Conservation (phyloP, 2,888 invertebrate genomes). For the Cremastobaeus sp. region DNA sequence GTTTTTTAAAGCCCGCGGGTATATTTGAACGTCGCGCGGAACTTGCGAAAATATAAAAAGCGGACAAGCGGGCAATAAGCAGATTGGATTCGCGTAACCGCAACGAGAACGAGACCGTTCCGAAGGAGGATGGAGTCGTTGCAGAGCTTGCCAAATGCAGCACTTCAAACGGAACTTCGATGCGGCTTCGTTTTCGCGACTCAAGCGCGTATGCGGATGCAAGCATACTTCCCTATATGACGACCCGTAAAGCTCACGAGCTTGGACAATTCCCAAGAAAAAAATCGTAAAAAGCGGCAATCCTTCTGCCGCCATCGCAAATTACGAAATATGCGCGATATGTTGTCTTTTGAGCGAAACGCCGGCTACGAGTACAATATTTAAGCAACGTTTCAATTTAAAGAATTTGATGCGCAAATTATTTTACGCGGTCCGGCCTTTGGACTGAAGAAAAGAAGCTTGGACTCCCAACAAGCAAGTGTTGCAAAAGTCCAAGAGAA, state of each 20-base stretch:
- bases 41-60: slow-evolving; percentile 45
- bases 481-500: too few species aligned
- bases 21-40: slow-evolving; percentile 37
- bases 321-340: slow-evolving; percentile 33
- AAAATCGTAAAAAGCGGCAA: slow-evolving; percentile 30
- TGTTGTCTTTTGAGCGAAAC: slow-evolving; percentile 18
- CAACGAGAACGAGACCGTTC: slow-evolving; percentile 34
- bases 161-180: slow-evolving; percentile 63
- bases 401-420: slow-evolving; percentile 5
- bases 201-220: slow-evolving; percentile 22
- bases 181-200: slow-evolving; percentile 23
- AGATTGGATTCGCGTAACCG: slow-evolving; percentile 69
- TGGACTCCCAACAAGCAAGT: too few species aligned
- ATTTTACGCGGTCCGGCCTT: too few species aligned
- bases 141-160: slow-evolving; percentile 67
- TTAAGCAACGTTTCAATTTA: slow-evolving; percentile 32
- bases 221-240: slow-evolving; percentile 6
- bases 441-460: slow-evolving; percentile 5
- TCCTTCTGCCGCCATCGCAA: slow-evolving; percentile 29
- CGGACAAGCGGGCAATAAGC: slow-evolving; percentile 71
- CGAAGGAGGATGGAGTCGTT: slow-evolving; percentile 26
- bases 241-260: slow-evolving; percentile 17
- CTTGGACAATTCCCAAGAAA: slow-evolving; percentile 52
- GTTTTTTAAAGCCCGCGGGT: slow-evolving; percentile 43
- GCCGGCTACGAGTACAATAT: slow-evolving; percentile 21